These are phyloP conservation scores for Bembecia ichneumoniformis DNA, from an alignment of 2,888 invertebrate species.

Conservation along the genomic window DNA sequence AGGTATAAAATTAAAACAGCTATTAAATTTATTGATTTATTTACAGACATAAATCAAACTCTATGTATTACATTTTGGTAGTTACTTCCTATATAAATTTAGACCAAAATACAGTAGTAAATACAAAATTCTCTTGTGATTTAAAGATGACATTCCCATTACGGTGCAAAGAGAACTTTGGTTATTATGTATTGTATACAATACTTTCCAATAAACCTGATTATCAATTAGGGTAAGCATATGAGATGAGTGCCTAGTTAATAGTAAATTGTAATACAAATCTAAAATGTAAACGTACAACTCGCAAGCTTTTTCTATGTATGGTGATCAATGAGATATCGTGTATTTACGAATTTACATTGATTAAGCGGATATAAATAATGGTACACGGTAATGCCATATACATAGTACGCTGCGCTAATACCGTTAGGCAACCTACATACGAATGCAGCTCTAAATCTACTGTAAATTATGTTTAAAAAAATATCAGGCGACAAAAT, in stretches of 20 bases:
- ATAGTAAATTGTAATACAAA: slow-evolving; percentile 55
- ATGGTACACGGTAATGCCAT: not conserved
- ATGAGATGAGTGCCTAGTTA: slow-evolving; percentile 47
- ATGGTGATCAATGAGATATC: slow-evolving; percentile 23
- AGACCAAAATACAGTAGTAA: slow-evolving; percentile 49
- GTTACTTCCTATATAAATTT: slow-evolving; percentile 48
- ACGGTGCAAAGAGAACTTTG: slow-evolving; percentile 33
- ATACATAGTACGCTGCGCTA: slow-evolving; percentile 22
- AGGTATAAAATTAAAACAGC: no score
- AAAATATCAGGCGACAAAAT: slow-evolving; percentile 53
- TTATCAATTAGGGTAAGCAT: slow-evolving; percentile 46
- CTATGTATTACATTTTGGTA: slow-evolving; percentile 52
- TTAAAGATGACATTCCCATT: slow-evolving; percentile 11
- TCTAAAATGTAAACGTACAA: slow-evolving; percentile 37
- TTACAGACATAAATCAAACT: slow-evolving; percentile 71
- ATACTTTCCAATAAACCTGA: slow-evolving; percentile 14
- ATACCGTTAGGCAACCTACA: slow-evolving; percentile 48
- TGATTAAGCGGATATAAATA: slow-evolving; percentile 42
- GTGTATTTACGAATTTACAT: slow-evolving; percentile 50
- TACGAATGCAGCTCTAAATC: slow-evolving; percentile 42
- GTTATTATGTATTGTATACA: slow-evolving; percentile 19
- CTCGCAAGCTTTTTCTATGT: slow-evolving; percentile 35
- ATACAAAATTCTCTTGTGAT: slow-evolving; percentile 39
- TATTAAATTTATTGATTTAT: slow-evolving; percentile 56
- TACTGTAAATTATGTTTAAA: slow-evolving; percentile 29